phyloP scores from a whole-genome alignment of 2,797 vertebrate genomes.

The Falco peregrinus region DNA sequence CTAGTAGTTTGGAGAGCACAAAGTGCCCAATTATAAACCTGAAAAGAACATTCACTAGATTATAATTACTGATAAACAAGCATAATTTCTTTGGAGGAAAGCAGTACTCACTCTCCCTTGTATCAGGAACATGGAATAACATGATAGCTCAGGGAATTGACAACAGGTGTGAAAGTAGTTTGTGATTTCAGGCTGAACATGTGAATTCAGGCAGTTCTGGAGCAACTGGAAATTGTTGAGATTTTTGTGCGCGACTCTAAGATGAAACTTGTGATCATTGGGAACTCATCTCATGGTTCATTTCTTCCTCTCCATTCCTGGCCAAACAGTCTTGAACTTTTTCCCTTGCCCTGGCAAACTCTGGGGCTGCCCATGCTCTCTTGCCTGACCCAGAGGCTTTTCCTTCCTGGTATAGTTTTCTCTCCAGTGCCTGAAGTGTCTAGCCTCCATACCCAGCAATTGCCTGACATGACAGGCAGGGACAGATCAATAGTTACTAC shows the following conservation, averaged over 20 bases:
- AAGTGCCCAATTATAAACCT: not conserved
- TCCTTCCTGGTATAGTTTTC: not conserved
- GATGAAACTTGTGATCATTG: not conserved
- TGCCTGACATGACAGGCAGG: not conserved
- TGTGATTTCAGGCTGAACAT: not conserved
- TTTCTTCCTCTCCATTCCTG: not conserved
- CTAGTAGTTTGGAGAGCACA: not conserved
- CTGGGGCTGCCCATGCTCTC: not conserved
- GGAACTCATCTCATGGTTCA: not conserved
- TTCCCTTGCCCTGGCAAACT: not conserved
- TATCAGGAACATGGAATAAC: not conserved
- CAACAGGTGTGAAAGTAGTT: not conserved
- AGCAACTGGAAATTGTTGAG: not conserved
- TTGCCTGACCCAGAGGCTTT: not conserved
- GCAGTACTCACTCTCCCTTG: not conserved
- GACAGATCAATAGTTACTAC: not conserved
- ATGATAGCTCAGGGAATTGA: not conserved
- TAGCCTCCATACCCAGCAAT: not conserved
- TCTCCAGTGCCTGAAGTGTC: not conserved
- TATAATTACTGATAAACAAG: not conserved
- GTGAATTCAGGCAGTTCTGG: not conserved
- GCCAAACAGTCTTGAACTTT: not conserved
- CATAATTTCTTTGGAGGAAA: not conserved
- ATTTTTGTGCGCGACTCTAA: not conserved
- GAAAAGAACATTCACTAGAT: not conserved